A percentile compares a stretch with the other conserved stretches of the same genome.
Evolutionary conservation across 2,113 vertebrate genomes (phyloP).

Genomic region (Perognathus longimembris): DNA sequence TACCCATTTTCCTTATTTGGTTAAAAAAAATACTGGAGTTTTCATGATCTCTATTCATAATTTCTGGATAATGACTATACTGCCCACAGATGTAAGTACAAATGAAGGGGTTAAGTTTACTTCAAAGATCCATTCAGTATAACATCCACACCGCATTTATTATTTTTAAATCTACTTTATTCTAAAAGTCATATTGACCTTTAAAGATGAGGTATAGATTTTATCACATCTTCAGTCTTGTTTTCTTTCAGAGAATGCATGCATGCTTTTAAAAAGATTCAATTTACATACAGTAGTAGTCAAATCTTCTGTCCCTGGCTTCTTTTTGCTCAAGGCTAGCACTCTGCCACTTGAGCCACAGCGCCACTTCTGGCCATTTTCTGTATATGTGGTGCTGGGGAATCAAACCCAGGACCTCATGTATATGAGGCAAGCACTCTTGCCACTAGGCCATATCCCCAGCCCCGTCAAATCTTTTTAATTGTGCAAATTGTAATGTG

Average conservation of each 20-base stretch:
- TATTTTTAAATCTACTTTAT: not conserved
- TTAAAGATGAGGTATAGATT: constrained; percentile 30
- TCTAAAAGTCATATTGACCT: not conserved
- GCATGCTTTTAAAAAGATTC: not conserved
- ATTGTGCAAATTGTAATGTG: not conserved
- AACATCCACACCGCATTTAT: not conserved
- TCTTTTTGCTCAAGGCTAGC: too few species aligned
- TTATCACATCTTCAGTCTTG: not conserved
- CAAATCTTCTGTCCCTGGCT: too few species aligned
- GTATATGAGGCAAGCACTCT: too few species aligned
- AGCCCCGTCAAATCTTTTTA: too few species aligned
- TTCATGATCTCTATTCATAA: not conserved
- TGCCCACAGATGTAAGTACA: not conserved
- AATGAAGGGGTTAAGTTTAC: not conserved
- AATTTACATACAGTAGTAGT: not conserved
- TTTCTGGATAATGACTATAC: not conserved
- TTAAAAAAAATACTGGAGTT: constrained; percentile 24
- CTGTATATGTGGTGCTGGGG: too few species aligned
- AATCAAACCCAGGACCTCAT: too few species aligned
- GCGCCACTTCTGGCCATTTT: too few species aligned
- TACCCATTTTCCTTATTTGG: not conserved
- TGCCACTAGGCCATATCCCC: too few species aligned
- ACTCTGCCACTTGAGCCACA: too few species aligned
- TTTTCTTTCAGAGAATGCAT: not conserved
- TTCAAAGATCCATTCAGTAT: not conserved